phyloP scores from a whole-genome alignment of 2,888 invertebrate genomes.

The Peribatodes rhomboidaria region DNA sequence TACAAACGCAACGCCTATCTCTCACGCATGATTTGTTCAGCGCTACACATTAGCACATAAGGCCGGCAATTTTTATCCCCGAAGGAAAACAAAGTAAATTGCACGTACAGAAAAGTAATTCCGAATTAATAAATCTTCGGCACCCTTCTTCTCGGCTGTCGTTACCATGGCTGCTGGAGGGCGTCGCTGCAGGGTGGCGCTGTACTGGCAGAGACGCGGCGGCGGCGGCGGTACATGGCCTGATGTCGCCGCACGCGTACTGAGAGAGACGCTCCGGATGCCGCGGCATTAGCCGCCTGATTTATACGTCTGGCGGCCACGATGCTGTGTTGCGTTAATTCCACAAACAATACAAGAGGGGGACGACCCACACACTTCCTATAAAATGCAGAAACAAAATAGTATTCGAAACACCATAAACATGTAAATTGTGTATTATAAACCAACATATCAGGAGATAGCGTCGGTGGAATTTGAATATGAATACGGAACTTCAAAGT shows the following conservation, averaged over 20 bases:
- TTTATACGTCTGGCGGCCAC: conserved; percentile 83
- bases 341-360: conserved; percentile 74
- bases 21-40: conserved; percentile 33
- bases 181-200: conserved; percentile 14
- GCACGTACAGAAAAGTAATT: conserved; percentile 63
- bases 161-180: conserved; percentile 53
- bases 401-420: conserved; percentile 61
- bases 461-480: conserved; percentile 65
- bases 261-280: conserved; percentile 80
- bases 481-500: conserved; percentile 55
- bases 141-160: conserved; percentile 69
- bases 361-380: conserved; percentile 55
- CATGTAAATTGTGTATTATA: conserved; percentile 66
- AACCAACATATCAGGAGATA: conserved; percentile 61
- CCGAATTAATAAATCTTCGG: conserved; percentile 76
- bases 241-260: conserved; percentile 65
- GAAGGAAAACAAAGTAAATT: conserved; percentile 43
- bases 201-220: conserved; percentile 40
- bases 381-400: conserved; percentile 55
- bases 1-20: conserved; percentile 31
- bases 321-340: conserved; percentile 71
- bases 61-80: conserved; percentile 25
- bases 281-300: conserved; percentile 80
- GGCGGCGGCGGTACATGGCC: conserved; percentile 57
- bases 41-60: conserved; percentile 26